These are phyloP conservation scores for Talpa occidentalis DNA, from an alignment of 2,113 vertebrate genomes.

Conservation along the genomic window DNA sequence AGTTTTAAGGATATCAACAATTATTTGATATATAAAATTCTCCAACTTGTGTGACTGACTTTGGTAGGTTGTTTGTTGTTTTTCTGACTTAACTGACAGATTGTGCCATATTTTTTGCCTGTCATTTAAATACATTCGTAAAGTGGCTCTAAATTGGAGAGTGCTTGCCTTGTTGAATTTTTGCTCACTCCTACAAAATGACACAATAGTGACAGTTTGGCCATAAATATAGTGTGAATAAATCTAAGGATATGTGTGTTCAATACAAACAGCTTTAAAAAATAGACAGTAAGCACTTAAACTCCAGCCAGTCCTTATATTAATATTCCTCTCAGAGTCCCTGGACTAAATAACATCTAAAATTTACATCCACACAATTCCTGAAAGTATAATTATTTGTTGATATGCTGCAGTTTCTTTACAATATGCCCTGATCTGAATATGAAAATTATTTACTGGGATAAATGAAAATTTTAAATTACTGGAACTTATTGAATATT, in stretches of 20 bases:
- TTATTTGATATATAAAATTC: not conserved
- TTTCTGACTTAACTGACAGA: conserved; percentile 45
- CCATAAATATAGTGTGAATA: conserved; percentile 64
- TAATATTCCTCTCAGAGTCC: not conserved
- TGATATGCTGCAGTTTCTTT: not conserved
- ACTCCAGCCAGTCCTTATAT: not conserved
- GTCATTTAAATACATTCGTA: conserved; percentile 52
- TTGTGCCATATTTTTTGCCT: not conserved
- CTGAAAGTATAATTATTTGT: not conserved
- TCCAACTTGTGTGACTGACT: not conserved
- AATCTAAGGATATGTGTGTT: conserved; percentile 44
- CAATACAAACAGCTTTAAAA: conserved; percentile 50
- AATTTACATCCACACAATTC: not conserved
- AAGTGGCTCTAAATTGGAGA: conserved; percentile 48
- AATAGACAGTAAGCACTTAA: not conserved
- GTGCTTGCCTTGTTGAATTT: conserved; percentile 64
- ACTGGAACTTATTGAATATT: not conserved
- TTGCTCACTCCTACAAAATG: conserved; percentile 54
- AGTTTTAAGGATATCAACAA: not conserved
- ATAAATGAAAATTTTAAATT: not conserved
- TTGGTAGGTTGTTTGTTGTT: not conserved
- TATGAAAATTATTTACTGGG: conserved; percentile 25
- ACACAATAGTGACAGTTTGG: conserved; percentile 42
- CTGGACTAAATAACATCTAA: conserved; percentile 5
- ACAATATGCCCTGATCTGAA: not conserved